Base-by-base conservation (phyloP, 2,888 invertebrate species). In the Oxyteleia sp. region DNA sequence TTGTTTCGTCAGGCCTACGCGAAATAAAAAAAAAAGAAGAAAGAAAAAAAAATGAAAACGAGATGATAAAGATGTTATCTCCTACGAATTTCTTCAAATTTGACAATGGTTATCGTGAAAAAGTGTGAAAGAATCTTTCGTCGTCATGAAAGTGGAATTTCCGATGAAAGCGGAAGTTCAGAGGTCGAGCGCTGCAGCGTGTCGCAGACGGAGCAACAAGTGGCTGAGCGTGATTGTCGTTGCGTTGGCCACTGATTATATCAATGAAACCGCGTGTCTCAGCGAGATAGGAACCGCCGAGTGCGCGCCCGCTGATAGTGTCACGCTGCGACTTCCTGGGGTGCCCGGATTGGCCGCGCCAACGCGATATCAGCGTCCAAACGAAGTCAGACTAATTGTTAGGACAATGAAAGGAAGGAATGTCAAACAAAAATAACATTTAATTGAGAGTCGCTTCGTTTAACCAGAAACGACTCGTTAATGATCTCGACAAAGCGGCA, bases 291-390 rank as follows among this genome's bases (percentile, higher is more conserved):
- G 84, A 83, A 85, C 82, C 84, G 84, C 76, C 85, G 90, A 90
- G 89, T 91, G 88, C 86, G 86, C 86, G 83, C 84, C 57, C 76
- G 90, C 90, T 91, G 76, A 82, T 82, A 91, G 88, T 86, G 87
- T 80, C 84, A 83, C 78, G 87, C 84, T 85, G 82, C 87, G 80
- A 90, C 91, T 92, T 92, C 92, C 88, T 87, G 88, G 85, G 87
- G 82, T 84, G 84, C 78, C 79, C 82, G 75, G 85, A 86, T 86
- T 80, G 72, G 82, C 32, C 64, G 29, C 51, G 26, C 66, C 38
- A 71, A 66, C 57, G 63, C 45, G 57, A 74, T 69, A 74, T 59
- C 53, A 57, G 18, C 10, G 38, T 5, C 38, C 38, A 38, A 38
- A n/a, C 2, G 38, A 38, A 38, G 38, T 2, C 38, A n/a, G 10